phyloP scores from a whole-genome alignment of 2,888 invertebrate species.

The Bembecia ichneumoniformis region DNA sequence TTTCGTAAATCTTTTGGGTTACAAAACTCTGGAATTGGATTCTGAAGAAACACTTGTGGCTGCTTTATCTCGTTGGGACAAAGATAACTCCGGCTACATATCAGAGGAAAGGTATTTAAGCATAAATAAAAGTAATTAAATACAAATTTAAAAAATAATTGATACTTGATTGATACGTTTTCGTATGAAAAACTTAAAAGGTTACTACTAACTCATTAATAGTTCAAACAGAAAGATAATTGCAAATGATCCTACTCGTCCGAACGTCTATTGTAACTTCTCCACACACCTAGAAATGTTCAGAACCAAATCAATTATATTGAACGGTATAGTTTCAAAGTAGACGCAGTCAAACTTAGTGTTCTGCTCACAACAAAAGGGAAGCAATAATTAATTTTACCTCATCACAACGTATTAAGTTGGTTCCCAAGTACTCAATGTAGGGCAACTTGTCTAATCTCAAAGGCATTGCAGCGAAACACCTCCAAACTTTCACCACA shows the following conservation, averaged over 20 bases:
- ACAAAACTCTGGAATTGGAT: constrained; percentile 74
- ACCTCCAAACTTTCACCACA: constrained; percentile 25
- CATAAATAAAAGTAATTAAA: not conserved
- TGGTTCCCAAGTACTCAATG: constrained; percentile 26
- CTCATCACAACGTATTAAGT: constrained; percentile 26
- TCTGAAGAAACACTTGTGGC: constrained; percentile 75
- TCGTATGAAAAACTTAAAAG: too few relatives aligned
- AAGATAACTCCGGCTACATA: constrained; percentile 73
- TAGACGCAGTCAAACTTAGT: not conserved
- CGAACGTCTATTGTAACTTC: too few relatives aligned
- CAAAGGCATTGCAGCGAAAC: constrained; percentile 28
- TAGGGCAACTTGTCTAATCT: constrained; percentile 51
- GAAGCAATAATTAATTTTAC: constrained; percentile 27
- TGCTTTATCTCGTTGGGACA: constrained; percentile 77
- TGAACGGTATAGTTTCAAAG: not conserved
- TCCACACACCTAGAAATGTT: not conserved
- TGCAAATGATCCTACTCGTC: too few relatives aligned
- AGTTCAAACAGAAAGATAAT: too few relatives aligned
- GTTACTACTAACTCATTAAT: too few relatives aligned
- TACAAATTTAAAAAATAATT: not conserved
- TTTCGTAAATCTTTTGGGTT: constrained; percentile 75
- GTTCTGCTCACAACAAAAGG: too few relatives aligned
- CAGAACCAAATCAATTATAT: not conserved
- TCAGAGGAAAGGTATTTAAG: constrained; percentile 70
- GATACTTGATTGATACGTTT: too few relatives aligned